Base-by-base conservation (phyloP, 1,140 invertebrate species). In the Trissolcus basalis region DNA sequence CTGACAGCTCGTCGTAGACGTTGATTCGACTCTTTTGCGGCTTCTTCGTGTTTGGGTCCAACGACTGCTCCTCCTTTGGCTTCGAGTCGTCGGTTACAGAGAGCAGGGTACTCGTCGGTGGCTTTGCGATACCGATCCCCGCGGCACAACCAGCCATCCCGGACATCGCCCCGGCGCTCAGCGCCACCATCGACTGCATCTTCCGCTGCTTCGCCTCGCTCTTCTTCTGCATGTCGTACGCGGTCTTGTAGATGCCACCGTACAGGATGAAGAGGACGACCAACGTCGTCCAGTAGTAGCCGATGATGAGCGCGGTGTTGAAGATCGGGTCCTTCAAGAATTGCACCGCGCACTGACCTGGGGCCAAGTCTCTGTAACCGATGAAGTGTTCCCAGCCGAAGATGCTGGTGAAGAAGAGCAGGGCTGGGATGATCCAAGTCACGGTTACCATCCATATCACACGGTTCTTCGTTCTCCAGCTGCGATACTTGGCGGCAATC, bases 301-400 rank as follows among this genome's bases (percentile, higher is more conserved):
- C 96, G 74, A 99, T 97, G 55, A 99, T 99, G 15, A 99, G 90
- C n/a, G 97, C 94, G 33, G 97, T 98, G 83, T 98, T 98, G 88
- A 99, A 99, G 16, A 99, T 92, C 0, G 98, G 97, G 88, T 99
- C 97, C 88, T 98, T 97, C 39, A 99, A 91, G 87, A 99, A 99
- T 88, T 99, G 98, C 1, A 99, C 98, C 39, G 96, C 95, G 85
- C 98, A 99, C 84, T 98, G 93, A 6, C 95, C 94, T 0, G 95
- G 94, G 64, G 92, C 89, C 13, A 98, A 89, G 80, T 98, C 96
- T 59, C 97, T 89, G 80, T 94, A 95, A 1, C 97, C 98, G 33
- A 97, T 94, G 82, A 99, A 99, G 84, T 97, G 96, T 85, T 99
- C 97, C 97, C 98, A 99, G 27, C 98, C 98, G 83, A 99, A 98